phyloP scores from a whole-genome alignment of 1,140 invertebrate genomes.

The Drosophila dunni region DNA sequence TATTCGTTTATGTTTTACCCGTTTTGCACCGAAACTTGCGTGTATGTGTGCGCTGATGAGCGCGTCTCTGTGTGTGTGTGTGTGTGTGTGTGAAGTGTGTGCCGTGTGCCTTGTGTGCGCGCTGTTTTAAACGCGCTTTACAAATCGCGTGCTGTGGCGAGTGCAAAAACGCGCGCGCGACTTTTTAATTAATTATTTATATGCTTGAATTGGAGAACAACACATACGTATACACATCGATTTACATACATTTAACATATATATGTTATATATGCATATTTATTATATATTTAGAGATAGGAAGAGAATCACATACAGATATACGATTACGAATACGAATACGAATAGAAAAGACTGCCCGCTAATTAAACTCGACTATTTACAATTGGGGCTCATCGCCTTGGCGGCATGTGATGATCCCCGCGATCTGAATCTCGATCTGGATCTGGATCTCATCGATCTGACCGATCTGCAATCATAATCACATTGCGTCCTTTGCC shows the following conservation, averaged over 20 bases:
- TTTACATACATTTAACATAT: conserved; percentile 15
- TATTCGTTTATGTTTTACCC: conserved; percentile 75
- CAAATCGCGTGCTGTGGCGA: conserved; percentile 26
- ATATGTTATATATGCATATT: conserved; percentile 24
- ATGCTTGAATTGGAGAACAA: conserved; percentile 25
- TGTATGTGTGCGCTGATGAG: conserved; percentile 21
- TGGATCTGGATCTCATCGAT: conserved; percentile 41
- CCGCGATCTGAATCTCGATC: conserved; percentile 57
- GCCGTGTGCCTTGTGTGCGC: neutral
- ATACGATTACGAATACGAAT: conserved; percentile 30
- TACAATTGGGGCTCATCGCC: conserved; percentile 60
- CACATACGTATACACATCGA: conserved; percentile 43
- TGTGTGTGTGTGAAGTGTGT: conserved; percentile 1
- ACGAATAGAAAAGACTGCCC: conserved; percentile 53
- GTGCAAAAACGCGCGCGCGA: conserved; percentile 43
- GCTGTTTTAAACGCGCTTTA: conserved; percentile 5
- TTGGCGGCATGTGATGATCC: conserved; percentile 57
- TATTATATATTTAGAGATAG: conserved; percentile 15
- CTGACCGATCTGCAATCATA: conserved; percentile 9
- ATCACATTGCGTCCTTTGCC: conserved; percentile 52
- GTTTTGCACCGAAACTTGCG: conserved; percentile 84
- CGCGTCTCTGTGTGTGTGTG: neutral
- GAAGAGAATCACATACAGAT: conserved; percentile 43
- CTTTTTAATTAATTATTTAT: conserved; percentile 24
- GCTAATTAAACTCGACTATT: conserved; percentile 54